These are phyloP conservation scores for Drosophila testacea DNA, from an alignment of 2,888 invertebrate genomes.

Conservation along the genomic window DNA sequence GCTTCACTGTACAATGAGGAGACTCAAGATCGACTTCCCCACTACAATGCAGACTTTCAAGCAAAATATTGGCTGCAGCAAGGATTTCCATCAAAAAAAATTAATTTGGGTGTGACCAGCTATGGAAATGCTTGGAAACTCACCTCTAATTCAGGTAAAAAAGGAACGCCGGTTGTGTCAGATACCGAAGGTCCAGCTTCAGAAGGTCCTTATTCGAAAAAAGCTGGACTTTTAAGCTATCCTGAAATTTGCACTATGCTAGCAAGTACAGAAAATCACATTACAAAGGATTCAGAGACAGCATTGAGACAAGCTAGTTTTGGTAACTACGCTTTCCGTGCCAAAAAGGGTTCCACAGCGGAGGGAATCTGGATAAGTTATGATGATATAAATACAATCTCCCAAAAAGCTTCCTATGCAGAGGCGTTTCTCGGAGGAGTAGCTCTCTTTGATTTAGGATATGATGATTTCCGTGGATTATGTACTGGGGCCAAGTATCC, in stretches of 20 bases:
- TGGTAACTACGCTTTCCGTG: conserved; percentile 91
- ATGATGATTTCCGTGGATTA: conserved; percentile 93
- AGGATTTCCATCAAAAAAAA: conserved; percentile 88
- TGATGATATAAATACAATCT: conserved; percentile 92
- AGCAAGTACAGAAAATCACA: conserved; percentile 87
- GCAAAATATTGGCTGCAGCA: conserved; percentile 88
- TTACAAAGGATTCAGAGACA: conserved; percentile 87
- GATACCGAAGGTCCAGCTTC: conserved; percentile 89
- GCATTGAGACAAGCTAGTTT: conserved; percentile 90
- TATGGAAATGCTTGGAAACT: conserved; percentile 92
- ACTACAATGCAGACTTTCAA: conserved; percentile 89
- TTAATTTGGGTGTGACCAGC: conserved; percentile 90
- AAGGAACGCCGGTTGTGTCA: conserved; percentile 91
- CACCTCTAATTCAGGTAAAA: conserved; percentile 90
- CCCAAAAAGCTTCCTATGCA: conserved; percentile 91
- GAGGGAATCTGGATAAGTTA: conserved; percentile 93
- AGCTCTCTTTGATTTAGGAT: conserved; percentile 90
- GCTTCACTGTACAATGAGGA: conserved; percentile 90
- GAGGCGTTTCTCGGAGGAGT: conserved; percentile 91
- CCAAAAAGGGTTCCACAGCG: conserved; percentile 88
- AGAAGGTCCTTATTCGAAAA: conserved; percentile 90
- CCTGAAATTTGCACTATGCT: conserved; percentile 92
- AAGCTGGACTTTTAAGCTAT: conserved; percentile 90
- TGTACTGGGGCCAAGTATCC: conserved; percentile 93
- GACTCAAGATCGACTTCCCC: conserved; percentile 87